Conservation (phyloP, 2,797 vertebrate genomes). For the Rhinella marina region DNA sequence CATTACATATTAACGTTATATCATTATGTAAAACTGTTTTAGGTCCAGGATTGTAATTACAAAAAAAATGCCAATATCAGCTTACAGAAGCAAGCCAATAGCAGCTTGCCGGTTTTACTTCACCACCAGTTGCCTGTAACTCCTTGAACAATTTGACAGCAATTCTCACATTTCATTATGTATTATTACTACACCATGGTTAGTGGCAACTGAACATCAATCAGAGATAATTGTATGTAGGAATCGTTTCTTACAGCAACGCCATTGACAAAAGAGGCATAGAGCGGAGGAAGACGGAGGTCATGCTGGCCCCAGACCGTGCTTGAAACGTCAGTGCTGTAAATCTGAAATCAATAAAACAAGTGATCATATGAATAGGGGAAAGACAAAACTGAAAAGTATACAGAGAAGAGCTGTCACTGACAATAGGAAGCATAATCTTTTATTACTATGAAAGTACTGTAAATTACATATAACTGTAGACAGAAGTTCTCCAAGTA, state of each 20-base stretch:
- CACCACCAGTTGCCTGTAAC: neutral
- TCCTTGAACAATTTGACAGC: neutral
- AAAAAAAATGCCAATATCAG: neutral
- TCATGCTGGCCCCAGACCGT: conserved; percentile 84
- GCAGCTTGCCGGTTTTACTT: neutral
- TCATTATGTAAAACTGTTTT: neutral
- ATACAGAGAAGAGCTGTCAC: neutral
- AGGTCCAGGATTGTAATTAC: neutral
- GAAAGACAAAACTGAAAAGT: conserved; percentile 6
- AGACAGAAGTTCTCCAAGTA: neutral
- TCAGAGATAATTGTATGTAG: conserved; percentile 45
- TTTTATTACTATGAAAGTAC: conserved; percentile 8
- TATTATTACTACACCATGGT: conserved; percentile 42
- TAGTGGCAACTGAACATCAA: conserved; percentile 37
- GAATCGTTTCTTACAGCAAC: conserved; percentile 82
- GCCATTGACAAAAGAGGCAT: conserved; percentile 91
- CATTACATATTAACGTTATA: neutral
- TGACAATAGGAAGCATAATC: conserved; percentile 11
- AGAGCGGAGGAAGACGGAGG: conserved; percentile 80
- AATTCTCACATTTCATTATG: conserved; percentile 28
- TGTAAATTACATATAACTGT: neutral
- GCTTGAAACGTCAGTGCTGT: conserved; percentile 78
- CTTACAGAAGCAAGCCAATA: neutral
- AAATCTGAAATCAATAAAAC: conserved; percentile 76
- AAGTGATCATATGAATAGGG: conserved; percentile 50